A percentile compares a stretch with the other conserved stretches of the same genome.
Evolutionary conservation across 2,113 vertebrate species (phyloP).

Genomic region (Cynocephalus volans): DNA sequence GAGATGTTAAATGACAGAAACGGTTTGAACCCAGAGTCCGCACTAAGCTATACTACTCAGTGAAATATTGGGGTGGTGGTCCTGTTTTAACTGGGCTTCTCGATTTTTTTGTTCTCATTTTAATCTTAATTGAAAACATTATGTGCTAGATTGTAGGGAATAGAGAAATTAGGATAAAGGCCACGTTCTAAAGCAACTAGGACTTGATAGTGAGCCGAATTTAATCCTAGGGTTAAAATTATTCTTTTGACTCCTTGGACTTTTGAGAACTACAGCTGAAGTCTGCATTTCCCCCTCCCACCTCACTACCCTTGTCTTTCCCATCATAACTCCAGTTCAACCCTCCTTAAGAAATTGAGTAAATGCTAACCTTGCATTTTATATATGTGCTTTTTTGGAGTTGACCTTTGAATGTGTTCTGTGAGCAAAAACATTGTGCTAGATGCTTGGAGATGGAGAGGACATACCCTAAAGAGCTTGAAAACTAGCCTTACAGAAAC

Average conservation of each 20-base stretch:
- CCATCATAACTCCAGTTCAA: not conserved
- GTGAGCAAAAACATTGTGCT: not conserved
- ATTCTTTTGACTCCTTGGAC: not conserved
- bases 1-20: not conserved
- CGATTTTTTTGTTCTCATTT: not conserved
- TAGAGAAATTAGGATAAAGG: conserved; percentile 26
- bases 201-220: not conserved
- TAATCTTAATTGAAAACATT: conserved; percentile 27
- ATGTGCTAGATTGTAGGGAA: not conserved
- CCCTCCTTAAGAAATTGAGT: not conserved
- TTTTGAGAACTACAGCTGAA: conserved; percentile 29
- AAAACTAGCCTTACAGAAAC: conserved; percentile 31
- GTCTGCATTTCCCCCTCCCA: not conserved
- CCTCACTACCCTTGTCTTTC: not conserved
- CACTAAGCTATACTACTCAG: not conserved
- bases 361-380: conserved; percentile 47
- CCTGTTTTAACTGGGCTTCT: not conserved
- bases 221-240: conserved; percentile 53
- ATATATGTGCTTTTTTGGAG: not conserved
- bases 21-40: not conserved
- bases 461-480: not conserved
- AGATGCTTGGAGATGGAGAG: not conserved
- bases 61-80: not conserved
- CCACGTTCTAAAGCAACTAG: not conserved
- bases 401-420: conserved; percentile 16